phyloP scores from a whole-genome alignment of 2,113 vertebrate genomes.

The Leiothrix lutea region DNA sequence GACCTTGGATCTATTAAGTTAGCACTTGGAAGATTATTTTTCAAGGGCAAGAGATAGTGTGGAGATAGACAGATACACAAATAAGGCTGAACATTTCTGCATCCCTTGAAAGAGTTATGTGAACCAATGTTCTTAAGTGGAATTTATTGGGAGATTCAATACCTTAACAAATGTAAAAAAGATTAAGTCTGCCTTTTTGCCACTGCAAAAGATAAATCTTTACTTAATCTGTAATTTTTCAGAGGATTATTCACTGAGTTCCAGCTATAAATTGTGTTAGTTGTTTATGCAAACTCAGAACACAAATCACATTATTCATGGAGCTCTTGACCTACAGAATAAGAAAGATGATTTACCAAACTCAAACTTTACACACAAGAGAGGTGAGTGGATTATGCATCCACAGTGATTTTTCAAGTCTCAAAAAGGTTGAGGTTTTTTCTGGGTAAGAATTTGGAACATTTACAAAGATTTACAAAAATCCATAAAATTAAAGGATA shows the following conservation, averaged over 20 bases:
- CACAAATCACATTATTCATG: neutral
- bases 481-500: neutral
- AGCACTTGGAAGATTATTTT: neutral
- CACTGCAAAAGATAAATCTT: neutral
- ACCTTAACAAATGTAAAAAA: neutral
- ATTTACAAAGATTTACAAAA: neutral
- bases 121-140: neutral
- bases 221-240: neutral
- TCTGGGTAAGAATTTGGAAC: neutral
- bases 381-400: neutral
- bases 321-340: neutral
- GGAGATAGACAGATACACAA: neutral
- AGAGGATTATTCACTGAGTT: neutral
- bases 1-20: neutral
- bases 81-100: neutral
- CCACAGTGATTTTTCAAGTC: neutral
- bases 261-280: neutral
- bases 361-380: neutral
- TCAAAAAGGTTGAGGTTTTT: neutral
- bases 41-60: neutral
- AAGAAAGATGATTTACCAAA: neutral
- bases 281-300: neutral
- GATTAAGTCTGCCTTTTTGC: neutral
- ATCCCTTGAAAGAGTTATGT: neutral
- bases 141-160: neutral